These are phyloP conservation scores for Lobophora halterata DNA, from an alignment of 2,888 invertebrate genomes.

Conservation along the genomic window DNA sequence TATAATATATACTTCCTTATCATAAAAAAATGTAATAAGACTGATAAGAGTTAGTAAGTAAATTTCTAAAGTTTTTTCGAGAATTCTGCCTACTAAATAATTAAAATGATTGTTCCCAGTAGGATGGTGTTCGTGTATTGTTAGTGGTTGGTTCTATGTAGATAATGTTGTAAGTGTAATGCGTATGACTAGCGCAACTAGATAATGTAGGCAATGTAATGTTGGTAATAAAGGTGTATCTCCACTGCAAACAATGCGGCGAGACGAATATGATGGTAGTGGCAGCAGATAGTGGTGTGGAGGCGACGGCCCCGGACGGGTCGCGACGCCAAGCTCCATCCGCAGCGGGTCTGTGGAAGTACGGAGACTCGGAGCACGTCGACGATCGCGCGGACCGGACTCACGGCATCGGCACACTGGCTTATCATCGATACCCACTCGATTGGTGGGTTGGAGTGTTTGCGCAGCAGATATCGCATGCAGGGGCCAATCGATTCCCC, in stretches of 20 bases:
- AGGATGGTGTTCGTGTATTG: background rate
- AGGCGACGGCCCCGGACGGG: conserved; percentile 52
- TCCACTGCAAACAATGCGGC: conserved; percentile 60
- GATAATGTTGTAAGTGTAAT: conserved; percentile 34
- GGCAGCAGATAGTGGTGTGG: conserved; percentile 58
- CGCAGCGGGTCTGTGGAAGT: too few species aligned
- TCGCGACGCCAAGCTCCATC: conserved; percentile 30
- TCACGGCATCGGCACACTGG: conserved; percentile 30
- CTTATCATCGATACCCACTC: conserved; percentile 64
- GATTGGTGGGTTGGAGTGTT: conserved; percentile 77
- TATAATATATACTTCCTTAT: too few species aligned
- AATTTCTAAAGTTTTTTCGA: conserved; percentile 7
- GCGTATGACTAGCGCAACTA: conserved; percentile 55
- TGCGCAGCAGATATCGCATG: conserved; percentile 64
- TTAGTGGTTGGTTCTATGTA: background rate
- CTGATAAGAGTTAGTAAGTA: conserved; percentile 13
- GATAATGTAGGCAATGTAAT: conserved; percentile 67
- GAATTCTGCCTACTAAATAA: background rate
- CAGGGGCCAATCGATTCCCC: conserved; percentile 74
- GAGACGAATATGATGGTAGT: conserved; percentile 53
- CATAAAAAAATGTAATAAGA: conserved; percentile 12
- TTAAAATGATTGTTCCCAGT: background rate
- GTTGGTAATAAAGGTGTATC: conserved; percentile 76
- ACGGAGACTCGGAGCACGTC: conserved; percentile 33
- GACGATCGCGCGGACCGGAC: conserved; percentile 19